Conservation (phyloP, 1,140 invertebrate species). For the Zaprionus taronus region DNA sequence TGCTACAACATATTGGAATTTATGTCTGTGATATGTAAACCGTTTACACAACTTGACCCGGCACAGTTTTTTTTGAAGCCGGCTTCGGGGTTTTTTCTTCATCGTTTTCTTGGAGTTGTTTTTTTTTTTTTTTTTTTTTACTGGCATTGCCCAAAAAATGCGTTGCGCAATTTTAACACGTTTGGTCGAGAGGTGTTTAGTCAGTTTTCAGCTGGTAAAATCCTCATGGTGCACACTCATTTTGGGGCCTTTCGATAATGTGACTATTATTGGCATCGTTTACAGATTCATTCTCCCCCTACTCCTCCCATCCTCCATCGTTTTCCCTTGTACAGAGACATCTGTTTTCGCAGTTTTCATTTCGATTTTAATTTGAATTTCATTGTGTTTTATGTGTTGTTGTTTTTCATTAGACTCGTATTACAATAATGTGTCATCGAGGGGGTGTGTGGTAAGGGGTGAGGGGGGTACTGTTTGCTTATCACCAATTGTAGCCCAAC, state of each 20-base stretch:
- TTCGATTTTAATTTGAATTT: constrained; percentile 44
- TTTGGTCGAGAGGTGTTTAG: constrained; percentile 10
- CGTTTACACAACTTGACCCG: constrained; percentile 38
- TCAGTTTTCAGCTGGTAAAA: constrained; percentile 13
- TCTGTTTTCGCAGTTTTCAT: constrained; percentile 41
- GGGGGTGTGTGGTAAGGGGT: not conserved
- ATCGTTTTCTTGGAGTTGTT: not conserved
- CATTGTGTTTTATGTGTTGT: constrained; percentile 18
- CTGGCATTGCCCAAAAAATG: constrained; percentile 43
- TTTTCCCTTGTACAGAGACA: constrained; percentile 11
- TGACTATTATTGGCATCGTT: constrained; percentile 41
- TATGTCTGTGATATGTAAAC: constrained; percentile 18
- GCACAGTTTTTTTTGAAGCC: constrained; percentile 45
- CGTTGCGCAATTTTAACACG: constrained; percentile 38
- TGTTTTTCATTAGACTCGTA: not conserved
- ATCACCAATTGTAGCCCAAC: not conserved
- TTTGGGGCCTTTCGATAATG: constrained; percentile 11
- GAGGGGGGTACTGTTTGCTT: not conserved
- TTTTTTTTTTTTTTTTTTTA: not conserved
- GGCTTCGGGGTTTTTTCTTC: constrained; percentile 22
- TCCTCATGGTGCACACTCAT: constrained; percentile 30
- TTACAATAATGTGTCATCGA: constrained; percentile 8
- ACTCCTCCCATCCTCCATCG: not conserved
- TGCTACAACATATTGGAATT: constrained; percentile 5
- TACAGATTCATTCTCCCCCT: constrained; percentile 26